phyloP scores from a whole-genome alignment of 2,888 invertebrate genomes.

The Apodemia zela region DNA sequence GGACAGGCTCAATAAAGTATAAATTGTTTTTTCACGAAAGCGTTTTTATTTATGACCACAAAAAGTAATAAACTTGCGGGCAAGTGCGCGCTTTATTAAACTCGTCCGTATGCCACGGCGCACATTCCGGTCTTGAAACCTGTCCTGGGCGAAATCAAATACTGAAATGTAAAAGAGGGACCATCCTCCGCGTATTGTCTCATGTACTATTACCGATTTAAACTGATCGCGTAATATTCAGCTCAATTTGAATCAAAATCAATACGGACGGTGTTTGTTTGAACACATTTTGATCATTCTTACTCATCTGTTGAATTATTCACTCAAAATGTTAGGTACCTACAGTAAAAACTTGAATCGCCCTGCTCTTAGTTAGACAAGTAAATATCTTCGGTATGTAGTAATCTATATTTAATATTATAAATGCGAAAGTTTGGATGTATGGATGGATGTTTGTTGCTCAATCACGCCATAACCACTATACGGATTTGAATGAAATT shows the following conservation, averaged over 20 bases:
- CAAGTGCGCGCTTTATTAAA: constrained; percentile 76
- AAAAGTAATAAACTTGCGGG: constrained; percentile 71
- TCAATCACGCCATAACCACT: too few species aligned
- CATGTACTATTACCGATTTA: constrained; percentile 51
- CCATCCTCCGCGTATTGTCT: constrained; percentile 46
- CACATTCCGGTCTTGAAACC: constrained; percentile 58
- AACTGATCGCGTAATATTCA: constrained; percentile 60
- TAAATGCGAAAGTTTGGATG: too few species aligned
- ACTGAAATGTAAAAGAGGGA: constrained; percentile 51
- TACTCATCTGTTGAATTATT: too few species aligned
- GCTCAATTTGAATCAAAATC: constrained; percentile 2
- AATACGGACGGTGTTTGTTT: neutral
- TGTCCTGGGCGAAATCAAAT: constrained; percentile 60
- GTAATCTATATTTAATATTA: too few species aligned
- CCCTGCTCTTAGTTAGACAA: too few species aligned
- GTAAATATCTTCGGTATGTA: too few species aligned
- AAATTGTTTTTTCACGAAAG: constrained; percentile 63
- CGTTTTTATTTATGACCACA: constrained; percentile 69
- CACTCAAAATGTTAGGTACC: too few species aligned
- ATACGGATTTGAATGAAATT: too few species aligned
- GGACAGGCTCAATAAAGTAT: constrained; percentile 54
- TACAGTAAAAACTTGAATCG: too few species aligned
- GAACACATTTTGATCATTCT: neutral
- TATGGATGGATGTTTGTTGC: too few species aligned
- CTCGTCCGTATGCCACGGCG: constrained; percentile 54